Conservation (phyloP, 2,113 vertebrate species). For the Cyprinodon brontotheroides region DNA sequence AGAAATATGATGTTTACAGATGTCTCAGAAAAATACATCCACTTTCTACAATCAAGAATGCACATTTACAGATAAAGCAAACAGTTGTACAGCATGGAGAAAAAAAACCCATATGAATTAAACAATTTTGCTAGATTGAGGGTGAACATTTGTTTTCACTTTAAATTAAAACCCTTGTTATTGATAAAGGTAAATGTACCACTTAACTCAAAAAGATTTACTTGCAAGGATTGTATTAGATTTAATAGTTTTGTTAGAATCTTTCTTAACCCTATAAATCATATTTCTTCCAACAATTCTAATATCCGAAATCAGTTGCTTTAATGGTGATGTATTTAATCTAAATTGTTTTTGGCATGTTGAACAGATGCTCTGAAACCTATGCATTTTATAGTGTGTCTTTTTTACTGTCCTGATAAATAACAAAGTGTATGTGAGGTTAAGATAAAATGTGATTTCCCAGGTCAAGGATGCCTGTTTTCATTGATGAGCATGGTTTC, state of each 20-base stretch:
- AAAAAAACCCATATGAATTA: conserved; percentile 46
- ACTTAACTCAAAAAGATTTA: conserved; percentile 13
- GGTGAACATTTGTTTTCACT: neutral
- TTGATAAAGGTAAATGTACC: conserved; percentile 1
- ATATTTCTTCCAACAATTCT: conserved; percentile 37
- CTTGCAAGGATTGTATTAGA: neutral
- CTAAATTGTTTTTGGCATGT: conserved; percentile 43
- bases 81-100: conserved; percentile 53
- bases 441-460: conserved; percentile 49
- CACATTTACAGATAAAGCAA: conserved; percentile 69
- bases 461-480: conserved; percentile 78
- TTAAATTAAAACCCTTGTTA: conserved; percentile 12
- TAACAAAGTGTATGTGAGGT: conserved; percentile 30
- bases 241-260: conserved; percentile 17
- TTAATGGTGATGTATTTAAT: conserved; percentile 60
- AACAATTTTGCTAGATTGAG: conserved; percentile 27
- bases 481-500: conserved; percentile 72
- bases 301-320: conserved; percentile 52
- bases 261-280: conserved; percentile 20
- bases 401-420: conserved; percentile 24
- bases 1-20: conserved; percentile 52
- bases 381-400: conserved; percentile 33
- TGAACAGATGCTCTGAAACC: conserved; percentile 60
- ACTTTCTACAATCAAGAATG: conserved; percentile 53
- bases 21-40: conserved; percentile 58